Evolutionary conservation across 2,113 vertebrate species (phyloP).

Genomic region (Perca schrenkii): DNA sequence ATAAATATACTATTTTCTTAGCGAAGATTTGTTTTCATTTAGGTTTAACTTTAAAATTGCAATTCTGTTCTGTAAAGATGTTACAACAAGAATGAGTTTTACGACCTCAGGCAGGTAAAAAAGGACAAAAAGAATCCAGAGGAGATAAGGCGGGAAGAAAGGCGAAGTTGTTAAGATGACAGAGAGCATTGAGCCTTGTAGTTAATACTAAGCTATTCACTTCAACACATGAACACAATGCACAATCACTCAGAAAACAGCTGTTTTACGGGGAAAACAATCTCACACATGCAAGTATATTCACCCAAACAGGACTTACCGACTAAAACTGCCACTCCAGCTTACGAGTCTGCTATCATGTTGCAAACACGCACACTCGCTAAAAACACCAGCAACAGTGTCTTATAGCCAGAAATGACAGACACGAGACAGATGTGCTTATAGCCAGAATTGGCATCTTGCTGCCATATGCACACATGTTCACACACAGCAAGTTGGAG

Average conservation of each 20-base stretch:
- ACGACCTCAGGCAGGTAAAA: neutral
- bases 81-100: neutral
- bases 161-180: slow-evolving; percentile 1
- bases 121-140: neutral
- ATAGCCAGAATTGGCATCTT: neutral
- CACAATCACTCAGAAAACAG: slow-evolving; percentile 12
- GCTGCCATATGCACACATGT: neutral
- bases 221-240: neutral
- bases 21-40: neutral
- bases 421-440: slow-evolving; percentile 34
- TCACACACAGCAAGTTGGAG: slow-evolving; percentile 13
- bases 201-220: neutral
- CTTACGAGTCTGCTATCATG: slow-evolving; percentile 10
- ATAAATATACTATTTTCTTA: neutral
- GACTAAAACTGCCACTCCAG: slow-evolving; percentile 33
- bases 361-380: neutral
- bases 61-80: neutral
- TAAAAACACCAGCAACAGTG: slow-evolving; percentile 12
- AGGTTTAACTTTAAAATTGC: neutral
- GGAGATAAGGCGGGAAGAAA: neutral
- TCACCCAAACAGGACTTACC: slow-evolving; percentile 7
- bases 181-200: neutral
- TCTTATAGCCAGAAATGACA: neutral
- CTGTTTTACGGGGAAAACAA: slow-evolving; percentile 24
- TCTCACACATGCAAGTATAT: neutral